Conservation (phyloP, 2,797 vertebrate genomes). For the Antennarius maculatus region DNA sequence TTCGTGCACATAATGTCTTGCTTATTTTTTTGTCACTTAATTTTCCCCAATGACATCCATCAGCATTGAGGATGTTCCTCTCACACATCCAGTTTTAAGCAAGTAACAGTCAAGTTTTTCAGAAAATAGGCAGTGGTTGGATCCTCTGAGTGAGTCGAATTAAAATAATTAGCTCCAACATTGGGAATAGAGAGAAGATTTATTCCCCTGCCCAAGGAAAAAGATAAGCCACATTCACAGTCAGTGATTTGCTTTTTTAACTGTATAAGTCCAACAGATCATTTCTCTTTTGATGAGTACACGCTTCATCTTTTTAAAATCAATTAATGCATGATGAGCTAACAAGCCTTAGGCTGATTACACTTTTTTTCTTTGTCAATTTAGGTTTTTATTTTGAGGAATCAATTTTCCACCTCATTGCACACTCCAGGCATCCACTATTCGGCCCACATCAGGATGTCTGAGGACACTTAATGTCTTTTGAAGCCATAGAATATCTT, state of each 20-base stretch:
- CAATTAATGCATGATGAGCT: neutral
- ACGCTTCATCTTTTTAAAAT: constrained; percentile 10
- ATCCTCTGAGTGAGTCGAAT: neutral
- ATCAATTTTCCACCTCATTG: no score
- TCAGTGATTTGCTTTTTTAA: neutral
- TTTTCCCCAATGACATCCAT: neutral
- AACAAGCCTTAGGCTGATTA: neutral
- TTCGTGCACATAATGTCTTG: neutral
- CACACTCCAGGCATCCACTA: no score
- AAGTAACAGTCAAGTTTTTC: neutral
- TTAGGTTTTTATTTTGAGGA: no score
- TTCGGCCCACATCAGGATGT: no score
- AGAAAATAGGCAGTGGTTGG: neutral
- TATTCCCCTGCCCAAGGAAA: neutral
- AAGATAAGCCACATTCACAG: neutral
- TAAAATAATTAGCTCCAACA: constrained; percentile 11
- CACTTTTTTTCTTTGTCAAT: no score
- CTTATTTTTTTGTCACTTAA: neutral
- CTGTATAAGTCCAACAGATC: neutral
- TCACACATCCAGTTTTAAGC: constrained; percentile 5
- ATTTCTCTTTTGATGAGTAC: constrained; percentile 9
- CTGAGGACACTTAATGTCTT: no score
- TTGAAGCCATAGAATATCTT: no score
- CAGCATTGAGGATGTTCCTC: constrained; percentile 2
- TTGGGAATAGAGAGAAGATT: neutral